Percentiles rank a stretch among this genome's conserved stretches.
Evolutionary conservation across 2,113 vertebrate species (phyloP).

Genomic region (Coturnix japonica): DNA sequence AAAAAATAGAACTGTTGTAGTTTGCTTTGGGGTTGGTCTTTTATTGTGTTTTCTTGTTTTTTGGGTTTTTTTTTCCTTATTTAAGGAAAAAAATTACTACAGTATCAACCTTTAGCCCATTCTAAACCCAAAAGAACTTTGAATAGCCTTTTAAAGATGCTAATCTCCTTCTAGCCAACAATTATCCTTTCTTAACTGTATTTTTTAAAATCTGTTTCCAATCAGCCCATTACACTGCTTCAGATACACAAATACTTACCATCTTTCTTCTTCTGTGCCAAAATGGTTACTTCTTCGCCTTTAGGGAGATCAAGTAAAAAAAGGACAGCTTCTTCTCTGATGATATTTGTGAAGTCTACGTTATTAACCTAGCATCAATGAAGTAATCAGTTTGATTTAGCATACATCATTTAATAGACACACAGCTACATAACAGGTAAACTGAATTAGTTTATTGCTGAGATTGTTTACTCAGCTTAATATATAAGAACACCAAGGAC

Average conservation of each 20-base stretch:
- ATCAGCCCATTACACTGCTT: neutral
- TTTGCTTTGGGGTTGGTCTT: neutral
- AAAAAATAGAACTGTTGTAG: neutral
- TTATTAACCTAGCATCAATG: slow-evolving; percentile 90
- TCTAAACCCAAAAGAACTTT: neutral
- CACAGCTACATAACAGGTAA: neutral
- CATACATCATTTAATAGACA: neutral
- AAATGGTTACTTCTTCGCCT: slow-evolving; percentile 96
- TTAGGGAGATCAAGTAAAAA: slow-evolving; percentile 96
- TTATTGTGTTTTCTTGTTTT: neutral
- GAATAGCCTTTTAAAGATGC: neutral
- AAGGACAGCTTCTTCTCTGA: slow-evolving; percentile 96
- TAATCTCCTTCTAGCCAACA: neutral
- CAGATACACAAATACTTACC: slow-evolving; percentile 76
- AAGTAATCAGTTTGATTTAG: slow-evolving; percentile 11
- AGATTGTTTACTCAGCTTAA: neutral
- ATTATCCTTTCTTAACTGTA: neutral
- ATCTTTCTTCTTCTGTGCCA: slow-evolving; percentile 98
- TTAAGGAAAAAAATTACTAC: no score
- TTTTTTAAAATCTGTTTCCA: neutral
- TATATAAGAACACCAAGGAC: neutral
- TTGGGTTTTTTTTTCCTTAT: neutral
- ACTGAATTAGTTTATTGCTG: neutral
- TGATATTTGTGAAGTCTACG: slow-evolving; percentile 98
- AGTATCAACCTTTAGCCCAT: neutral